These are phyloP conservation scores for Cavia porcellus DNA, from an alignment of 2,113 vertebrate species.

Conservation along the genomic window DNA sequence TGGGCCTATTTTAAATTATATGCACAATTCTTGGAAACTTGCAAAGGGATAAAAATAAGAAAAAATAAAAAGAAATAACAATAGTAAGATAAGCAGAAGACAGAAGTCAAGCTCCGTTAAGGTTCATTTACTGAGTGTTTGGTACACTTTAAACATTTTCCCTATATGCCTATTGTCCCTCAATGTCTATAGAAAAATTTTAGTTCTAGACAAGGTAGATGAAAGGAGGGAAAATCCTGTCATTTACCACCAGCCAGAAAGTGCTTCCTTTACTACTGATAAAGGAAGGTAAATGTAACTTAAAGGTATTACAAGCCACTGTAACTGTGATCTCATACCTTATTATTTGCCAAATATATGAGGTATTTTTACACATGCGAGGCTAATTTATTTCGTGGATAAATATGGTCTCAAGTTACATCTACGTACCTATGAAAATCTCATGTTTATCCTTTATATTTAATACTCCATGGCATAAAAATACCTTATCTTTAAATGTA, in stretches of 20 bases:
- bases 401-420: too few species aligned
- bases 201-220: not conserved
- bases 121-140: not conserved
- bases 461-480: too few species aligned
- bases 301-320: not conserved
- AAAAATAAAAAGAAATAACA: not conserved
- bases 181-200: not conserved
- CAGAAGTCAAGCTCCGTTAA: not conserved
- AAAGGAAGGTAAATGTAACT: conserved; percentile 58
- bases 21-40: not conserved
- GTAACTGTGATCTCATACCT: not conserved
- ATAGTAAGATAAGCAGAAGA: not conserved
- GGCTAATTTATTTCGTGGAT: too few species aligned
- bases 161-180: not conserved
- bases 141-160: not conserved
- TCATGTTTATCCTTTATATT: too few species aligned
- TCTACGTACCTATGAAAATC: too few species aligned
- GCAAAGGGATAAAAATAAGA: not conserved
- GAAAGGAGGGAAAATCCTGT: not conserved
- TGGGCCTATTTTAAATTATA: not conserved
- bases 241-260: not conserved
- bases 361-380: too few species aligned
- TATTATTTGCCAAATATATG: not conserved
- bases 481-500: too few species aligned
- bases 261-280: not conserved